phyloP scores from a whole-genome alignment of 37 sponge, comb jelly and placozoan species.

The Corticium candelabrum region DNA sequence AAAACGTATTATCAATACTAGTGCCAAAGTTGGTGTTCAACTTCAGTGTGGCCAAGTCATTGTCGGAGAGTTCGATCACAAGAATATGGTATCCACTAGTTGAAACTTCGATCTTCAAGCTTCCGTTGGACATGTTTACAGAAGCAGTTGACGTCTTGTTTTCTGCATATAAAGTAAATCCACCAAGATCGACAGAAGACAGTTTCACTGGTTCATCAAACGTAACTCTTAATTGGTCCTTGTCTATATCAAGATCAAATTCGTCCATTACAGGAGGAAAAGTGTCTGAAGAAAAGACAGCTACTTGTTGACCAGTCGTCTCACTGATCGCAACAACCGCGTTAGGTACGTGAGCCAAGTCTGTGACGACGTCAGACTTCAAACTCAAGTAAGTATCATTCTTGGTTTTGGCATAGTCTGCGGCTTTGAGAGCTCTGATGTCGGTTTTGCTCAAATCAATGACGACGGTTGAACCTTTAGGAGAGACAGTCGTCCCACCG shows the following conservation, averaged over 20 bases:
- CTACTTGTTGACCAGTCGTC: conserved; percentile 18
- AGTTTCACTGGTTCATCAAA: conserved; percentile 75
- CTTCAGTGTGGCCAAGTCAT: conserved; percentile 52
- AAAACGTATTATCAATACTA: conserved; percentile 41
- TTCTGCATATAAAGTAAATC: conserved; percentile 14
- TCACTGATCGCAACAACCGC: neutral
- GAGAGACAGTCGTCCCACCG: neutral
- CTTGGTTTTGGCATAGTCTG: neutral
- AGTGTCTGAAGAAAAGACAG: conserved; percentile 28
- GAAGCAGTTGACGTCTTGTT: neutral
- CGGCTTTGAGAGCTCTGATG: neutral
- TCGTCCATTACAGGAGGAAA: conserved; percentile 40
- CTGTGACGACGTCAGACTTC: neutral
- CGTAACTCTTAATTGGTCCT: conserved; percentile 37
- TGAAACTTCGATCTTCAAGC: neutral
- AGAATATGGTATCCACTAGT: neutral
- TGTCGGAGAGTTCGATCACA: conserved; percentile 34
- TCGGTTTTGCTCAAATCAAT: conserved; percentile 52
- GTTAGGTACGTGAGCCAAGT: neutral
- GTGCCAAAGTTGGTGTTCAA: conserved; percentile 35
- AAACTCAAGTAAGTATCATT: neutral
- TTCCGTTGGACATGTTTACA: neutral
- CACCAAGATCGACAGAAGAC: conserved; percentile 37
- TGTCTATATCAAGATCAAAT: conserved; percentile 51
- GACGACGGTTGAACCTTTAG: conserved; percentile 27